Evolutionary conservation across 2,888 invertebrate genomes (phyloP), one percentile per base, ranked within the genome.

Genomic region (Callinectes sapidus): DNA sequence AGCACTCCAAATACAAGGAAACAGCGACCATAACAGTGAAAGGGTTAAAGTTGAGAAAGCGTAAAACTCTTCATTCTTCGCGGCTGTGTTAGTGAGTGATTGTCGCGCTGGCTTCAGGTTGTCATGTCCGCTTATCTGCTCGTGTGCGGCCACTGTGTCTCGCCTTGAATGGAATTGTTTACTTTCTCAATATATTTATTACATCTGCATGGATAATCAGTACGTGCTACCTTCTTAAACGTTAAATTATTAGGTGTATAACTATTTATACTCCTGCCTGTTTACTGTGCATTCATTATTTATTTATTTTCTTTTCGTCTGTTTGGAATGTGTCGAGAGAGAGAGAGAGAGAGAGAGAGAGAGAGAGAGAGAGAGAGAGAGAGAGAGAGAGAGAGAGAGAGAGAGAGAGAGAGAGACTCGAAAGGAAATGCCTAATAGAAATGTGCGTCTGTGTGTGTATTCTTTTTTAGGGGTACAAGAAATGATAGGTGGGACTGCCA

Each of bases 161-260:
- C 61, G 23, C 61, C 61, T 61, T 61, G 18, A 61, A 16, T 61
- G 61, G 61, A 61, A 61, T 61, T 61, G 61, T 61, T 61, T 61
- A 61, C 61, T 61, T 23, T 23, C 61, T 61, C 61, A 61, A 18
- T 61, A 61, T 61, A 61, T 61, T 48, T 48, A 18, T 61, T 61
- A 61, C 61, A 61, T 61, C 61, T 61, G 61, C 61, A 61, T 61
- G 61, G 61, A 61, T 61, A 61, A 61, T 61, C 61, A 61, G 61
- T 61, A 61, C 61, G 61, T 61, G 61, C 61, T 23, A 1, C 1
- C 61, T 61, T 18, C 18, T 61, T 61, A 61, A 23, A 61, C 61
- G 23, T 61, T 61, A 61, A 61, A 61, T 61, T 61, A 61, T 61
- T 61, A 61, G 61, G 61, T 61, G 61, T 5, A 61, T 61, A 61